phyloP scores from a whole-genome alignment of 2,113 vertebrate species.

The Gymnobelideus leadbeateri region DNA sequence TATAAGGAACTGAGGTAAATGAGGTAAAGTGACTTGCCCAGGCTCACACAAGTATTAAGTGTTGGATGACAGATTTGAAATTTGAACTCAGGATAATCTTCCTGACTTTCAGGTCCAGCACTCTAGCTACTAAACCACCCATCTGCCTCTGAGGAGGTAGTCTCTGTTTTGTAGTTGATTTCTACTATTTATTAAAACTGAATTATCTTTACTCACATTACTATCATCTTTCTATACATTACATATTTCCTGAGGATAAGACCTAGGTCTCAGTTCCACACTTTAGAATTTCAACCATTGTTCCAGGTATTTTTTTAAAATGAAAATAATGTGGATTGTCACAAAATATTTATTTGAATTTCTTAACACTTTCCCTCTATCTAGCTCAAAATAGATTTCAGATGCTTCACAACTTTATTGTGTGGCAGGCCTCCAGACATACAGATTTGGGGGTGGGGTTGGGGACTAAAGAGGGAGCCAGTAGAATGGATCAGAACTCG shows the following conservation, averaged over 20 bases:
- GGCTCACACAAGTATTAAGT: no score
- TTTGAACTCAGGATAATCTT: no score
- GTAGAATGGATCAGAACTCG: conserved; percentile 41
- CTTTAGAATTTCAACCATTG: conserved; percentile 37
- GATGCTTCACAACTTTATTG: conserved; percentile 66
- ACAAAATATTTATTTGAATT: conserved; percentile 47
- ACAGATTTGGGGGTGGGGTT: neutral
- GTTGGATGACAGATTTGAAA: no score
- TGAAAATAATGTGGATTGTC: neutral
- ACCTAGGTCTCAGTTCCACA: neutral
- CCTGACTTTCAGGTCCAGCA: no score
- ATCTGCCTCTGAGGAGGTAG: no score
- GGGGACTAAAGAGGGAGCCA: neutral
- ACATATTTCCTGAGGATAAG: neutral
- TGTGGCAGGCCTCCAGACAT: conserved; percentile 33
- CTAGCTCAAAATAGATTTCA: conserved; percentile 20
- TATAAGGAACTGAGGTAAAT: no score
- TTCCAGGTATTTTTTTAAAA: conserved; percentile 23
- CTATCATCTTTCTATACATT: neutral
- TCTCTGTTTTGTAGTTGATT: neutral
- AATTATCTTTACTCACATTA: neutral
- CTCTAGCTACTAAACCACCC: no score
- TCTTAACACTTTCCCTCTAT: neutral
- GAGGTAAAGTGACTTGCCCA: no score
- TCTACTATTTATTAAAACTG: neutral